These are phyloP conservation scores for Dreissena polymorpha DNA, from an alignment of 1,140 invertebrate genomes.

Conservation along the genomic window DNA sequence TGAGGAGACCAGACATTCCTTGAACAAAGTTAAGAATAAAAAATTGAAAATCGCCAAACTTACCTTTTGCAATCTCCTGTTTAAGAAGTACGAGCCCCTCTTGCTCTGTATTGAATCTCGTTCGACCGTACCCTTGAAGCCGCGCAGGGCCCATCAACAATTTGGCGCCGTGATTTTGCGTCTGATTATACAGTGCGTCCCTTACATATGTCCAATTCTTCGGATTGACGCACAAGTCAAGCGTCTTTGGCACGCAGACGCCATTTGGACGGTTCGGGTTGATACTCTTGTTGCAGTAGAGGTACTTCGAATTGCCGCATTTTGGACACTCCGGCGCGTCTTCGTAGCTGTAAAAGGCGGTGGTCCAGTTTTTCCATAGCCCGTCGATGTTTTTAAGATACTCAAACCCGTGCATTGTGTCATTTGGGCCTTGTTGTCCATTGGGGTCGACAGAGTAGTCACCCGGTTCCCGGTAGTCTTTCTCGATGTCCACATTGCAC, in stretches of 20 bases:
- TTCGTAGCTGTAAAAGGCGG: constrained; percentile 45
- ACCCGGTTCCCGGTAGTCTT: neutral
- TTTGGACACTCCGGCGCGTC: constrained; percentile 80
- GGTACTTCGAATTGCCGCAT: constrained; percentile 86
- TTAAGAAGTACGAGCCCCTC: no score
- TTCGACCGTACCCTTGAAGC: no score
- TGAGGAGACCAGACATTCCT: neutral
- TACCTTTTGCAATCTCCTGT: neutral
- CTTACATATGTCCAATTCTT: no score
- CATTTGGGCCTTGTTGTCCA: neutral
- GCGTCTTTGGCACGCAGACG: neutral
- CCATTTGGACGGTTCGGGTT: constrained; percentile 3
- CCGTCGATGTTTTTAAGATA: constrained; percentile 50
- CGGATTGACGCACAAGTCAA: no score
- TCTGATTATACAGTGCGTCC: no score
- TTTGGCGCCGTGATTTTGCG: no score
- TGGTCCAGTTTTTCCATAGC: constrained; percentile 38
- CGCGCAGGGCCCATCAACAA: no score
- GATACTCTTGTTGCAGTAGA: constrained; percentile 52
- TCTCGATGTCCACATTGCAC: neutral
- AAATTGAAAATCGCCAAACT: neutral
- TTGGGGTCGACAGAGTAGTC: neutral
- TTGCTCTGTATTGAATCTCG: no score
- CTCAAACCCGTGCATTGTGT: constrained; percentile 29
- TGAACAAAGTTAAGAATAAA: neutral